phyloP scores from a whole-genome alignment of 1,140 invertebrate genomes.

The Drosophila suzukii region DNA sequence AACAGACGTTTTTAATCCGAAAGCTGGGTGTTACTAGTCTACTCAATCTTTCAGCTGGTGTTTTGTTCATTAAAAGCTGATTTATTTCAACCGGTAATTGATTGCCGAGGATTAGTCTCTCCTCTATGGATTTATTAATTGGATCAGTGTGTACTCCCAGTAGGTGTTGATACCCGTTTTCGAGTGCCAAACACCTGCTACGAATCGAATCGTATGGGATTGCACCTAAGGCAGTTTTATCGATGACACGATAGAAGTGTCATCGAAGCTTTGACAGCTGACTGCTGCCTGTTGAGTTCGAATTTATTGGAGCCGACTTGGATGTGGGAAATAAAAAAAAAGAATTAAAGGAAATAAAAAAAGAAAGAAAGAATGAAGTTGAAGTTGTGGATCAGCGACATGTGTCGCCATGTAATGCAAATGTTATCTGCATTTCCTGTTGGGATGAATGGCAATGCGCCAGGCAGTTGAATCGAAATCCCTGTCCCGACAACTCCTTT shows the following conservation, averaged over 20 bases:
- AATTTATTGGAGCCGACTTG: conserved; percentile 38
- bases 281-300: conserved; percentile 50
- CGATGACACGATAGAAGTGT: conserved; percentile 32
- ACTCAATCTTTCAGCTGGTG: not conserved
- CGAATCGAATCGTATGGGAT: conserved; percentile 1
- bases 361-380: not conserved
- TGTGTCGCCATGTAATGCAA: conserved; percentile 65
- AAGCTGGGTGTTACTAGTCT: not conserved
- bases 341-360: not conserved
- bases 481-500: not conserved
- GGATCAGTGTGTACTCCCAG: not conserved
- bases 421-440: conserved; percentile 78
- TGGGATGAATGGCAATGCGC: conserved; percentile 60
- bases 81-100: conserved; percentile 5
- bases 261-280: conserved; percentile 55
- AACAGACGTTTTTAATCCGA: not conserved
- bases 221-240: conserved; percentile 6
- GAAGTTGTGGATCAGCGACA: conserved; percentile 41
- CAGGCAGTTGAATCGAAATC: conserved; percentile 10
- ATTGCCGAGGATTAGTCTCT: not conserved
- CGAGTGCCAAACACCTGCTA: conserved; percentile 16
- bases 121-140: conserved; percentile 12
- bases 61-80: conserved; percentile 4
- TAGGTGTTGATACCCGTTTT: conserved; percentile 15
- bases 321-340: not conserved